Conservation (phyloP, 2,797 vertebrate species). For the Chromis chromis region DNA sequence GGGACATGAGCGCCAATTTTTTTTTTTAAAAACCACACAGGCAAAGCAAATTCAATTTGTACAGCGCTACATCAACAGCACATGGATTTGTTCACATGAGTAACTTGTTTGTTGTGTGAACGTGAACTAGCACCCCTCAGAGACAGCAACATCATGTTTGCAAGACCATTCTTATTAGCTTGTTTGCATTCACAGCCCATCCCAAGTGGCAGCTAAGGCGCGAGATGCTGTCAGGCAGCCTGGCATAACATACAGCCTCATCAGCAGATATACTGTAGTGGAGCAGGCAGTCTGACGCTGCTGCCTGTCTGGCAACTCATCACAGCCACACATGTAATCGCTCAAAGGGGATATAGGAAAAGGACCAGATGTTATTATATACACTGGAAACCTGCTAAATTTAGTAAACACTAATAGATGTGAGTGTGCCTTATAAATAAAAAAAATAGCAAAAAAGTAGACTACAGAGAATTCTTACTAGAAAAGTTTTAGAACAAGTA, state of each 20-base stretch:
- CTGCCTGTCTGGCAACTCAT: slow-evolving; percentile 27
- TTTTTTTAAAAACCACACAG: not conserved
- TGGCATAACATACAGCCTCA: slow-evolving; percentile 53
- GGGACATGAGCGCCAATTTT: slow-evolving; percentile 25
- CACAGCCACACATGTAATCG: slow-evolving; percentile 17
- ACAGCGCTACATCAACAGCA: slow-evolving; percentile 41
- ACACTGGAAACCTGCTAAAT: not conserved
- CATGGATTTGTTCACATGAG: slow-evolving; percentile 60
- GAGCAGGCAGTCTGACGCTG: slow-evolving; percentile 41
- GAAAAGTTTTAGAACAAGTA: slow-evolving; percentile 1
- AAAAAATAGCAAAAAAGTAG: slow-evolving; percentile 8
- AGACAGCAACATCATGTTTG: slow-evolving; percentile 72
- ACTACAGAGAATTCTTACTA: slow-evolving; percentile 11
- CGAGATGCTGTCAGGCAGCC: slow-evolving; percentile 70
- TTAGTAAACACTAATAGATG: slow-evolving; percentile 6
- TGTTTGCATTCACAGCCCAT: slow-evolving; percentile 77
- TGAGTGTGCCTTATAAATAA: slow-evolving; percentile 19
- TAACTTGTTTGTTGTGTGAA: slow-evolving; percentile 67
- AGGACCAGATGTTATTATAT: not conserved
- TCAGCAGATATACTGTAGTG: slow-evolving; percentile 68
- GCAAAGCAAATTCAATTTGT: slow-evolving; percentile 55
- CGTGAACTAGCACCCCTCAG: slow-evolving; percentile 60
- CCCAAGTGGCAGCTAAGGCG: slow-evolving; percentile 71
- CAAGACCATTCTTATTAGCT: slow-evolving; percentile 74
- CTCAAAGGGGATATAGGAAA: not conserved